Conservation (phyloP, 2,797 vertebrate genomes). For the Sibirionetta formosa region DNA sequence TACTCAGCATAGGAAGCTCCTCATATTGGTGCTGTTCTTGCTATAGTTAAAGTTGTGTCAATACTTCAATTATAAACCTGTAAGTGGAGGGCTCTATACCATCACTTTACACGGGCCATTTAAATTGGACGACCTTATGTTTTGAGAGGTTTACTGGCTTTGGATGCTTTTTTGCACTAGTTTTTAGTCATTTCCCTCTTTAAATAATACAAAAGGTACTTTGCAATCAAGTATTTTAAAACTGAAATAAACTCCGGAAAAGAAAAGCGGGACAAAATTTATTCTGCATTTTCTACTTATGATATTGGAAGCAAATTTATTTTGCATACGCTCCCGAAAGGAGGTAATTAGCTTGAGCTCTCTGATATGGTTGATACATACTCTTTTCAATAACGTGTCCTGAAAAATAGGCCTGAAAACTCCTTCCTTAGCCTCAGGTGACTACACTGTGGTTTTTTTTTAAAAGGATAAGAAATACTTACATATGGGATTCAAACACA, state of each 20-base stretch:
- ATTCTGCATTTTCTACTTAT: not conserved
- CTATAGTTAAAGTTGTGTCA: slow-evolving; percentile 85
- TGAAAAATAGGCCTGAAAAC: not conserved
- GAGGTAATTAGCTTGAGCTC: not conserved
- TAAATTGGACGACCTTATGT: not conserved
- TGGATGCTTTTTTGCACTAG: slow-evolving; percentile 78
- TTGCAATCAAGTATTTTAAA: slow-evolving; percentile 28
- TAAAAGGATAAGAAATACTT: slow-evolving; percentile 7
- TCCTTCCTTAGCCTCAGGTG: not conserved
- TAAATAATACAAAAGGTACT: not conserved
- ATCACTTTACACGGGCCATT: not conserved
- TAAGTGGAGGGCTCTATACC: slow-evolving; percentile 12
- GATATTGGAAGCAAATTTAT: not conserved
- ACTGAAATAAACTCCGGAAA: slow-evolving; percentile 8
- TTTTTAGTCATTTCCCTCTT: not conserved
- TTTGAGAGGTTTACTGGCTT: slow-evolving; percentile 74
- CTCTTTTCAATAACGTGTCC: not conserved
- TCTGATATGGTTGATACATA: not conserved
- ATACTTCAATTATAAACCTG: slow-evolving; percentile 83
- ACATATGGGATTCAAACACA: not conserved
- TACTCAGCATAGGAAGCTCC: slow-evolving; percentile 35
- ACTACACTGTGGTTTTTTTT: not conserved
- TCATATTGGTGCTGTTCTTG: slow-evolving; percentile 76
- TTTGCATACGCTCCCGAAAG: not conserved
- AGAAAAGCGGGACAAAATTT: not conserved